Percentiles rank a stretch among this genome's conserved stretches.
These are phyloP conservation scores for Trigoniulus corallinus DNA, from an alignment of 1,140 invertebrate genomes.

Conservation along the genomic window DNA sequence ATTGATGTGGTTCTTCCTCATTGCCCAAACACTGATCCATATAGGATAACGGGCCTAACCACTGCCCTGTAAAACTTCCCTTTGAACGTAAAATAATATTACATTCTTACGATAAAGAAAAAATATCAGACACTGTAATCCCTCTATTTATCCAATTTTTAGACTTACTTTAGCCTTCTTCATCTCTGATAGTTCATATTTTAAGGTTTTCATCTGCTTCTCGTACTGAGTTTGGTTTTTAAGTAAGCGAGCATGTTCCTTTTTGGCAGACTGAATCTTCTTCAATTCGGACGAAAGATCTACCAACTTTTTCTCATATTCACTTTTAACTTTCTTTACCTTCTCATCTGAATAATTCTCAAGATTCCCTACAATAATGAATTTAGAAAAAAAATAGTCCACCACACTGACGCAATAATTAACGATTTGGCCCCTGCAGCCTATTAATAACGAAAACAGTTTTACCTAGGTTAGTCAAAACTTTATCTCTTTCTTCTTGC, in stretches of 20 bases:
- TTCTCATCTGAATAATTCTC: constrained; percentile 37
- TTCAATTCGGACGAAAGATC: constrained; percentile 75
- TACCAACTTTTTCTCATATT: constrained; percentile 73
- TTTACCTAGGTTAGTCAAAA: constrained; percentile 41
- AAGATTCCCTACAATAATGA: constrained; percentile 1
- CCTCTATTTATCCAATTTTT: constrained; percentile 85
- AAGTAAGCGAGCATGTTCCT: constrained; percentile 69
- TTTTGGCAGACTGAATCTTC: constrained; percentile 69
- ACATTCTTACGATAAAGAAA: constrained; percentile 38
- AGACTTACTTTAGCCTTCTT: constrained; percentile 77
- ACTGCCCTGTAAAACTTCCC: no score
- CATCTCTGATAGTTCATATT: constrained; percentile 68
- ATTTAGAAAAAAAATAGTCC: no score
- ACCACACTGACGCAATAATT: neutral
- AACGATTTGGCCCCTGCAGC: neutral
- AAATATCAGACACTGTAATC: constrained; percentile 62
- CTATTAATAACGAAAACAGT: neutral
- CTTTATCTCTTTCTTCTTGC: constrained; percentile 82
- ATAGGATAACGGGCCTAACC: no score
- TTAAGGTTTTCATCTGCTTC: constrained; percentile 55
- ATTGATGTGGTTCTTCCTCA: no score
- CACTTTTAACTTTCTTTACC: constrained; percentile 66
- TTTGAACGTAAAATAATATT: constrained; percentile 74
- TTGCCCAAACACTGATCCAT: no score
- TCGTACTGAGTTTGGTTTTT: constrained; percentile 68